Evolutionary conservation across 2,113 vertebrate genomes (phyloP).

Genomic region (Seriola aureovittata): DNA sequence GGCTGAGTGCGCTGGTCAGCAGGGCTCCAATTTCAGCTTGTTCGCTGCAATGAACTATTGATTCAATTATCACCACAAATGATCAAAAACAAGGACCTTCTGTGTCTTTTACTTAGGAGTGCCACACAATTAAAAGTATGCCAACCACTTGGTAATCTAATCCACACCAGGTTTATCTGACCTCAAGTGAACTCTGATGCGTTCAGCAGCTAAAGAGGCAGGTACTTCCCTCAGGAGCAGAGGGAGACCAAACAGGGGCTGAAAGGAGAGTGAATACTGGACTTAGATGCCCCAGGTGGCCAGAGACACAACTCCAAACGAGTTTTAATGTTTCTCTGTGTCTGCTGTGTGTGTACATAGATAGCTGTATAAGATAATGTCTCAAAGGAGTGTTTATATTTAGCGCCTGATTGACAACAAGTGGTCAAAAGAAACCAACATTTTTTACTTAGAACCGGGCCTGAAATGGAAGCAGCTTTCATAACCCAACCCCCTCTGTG

Average conservation of each 20-base stretch:
- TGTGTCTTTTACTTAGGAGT: slow-evolving; percentile 4
- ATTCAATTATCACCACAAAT: slow-evolving; percentile 18
- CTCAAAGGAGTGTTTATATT: not conserved
- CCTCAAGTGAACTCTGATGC: slow-evolving; percentile 1
- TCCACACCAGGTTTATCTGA: slow-evolving; percentile 2
- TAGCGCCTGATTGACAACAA: too few relatives aligned
- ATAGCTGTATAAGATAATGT: not conserved
- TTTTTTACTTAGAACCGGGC: not conserved
- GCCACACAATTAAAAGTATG: not conserved
- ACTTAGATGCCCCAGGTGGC: too few relatives aligned
- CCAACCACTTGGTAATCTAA: slow-evolving; percentile 16
- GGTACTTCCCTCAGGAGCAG: too few relatives aligned
- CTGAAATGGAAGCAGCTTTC: not conserved
- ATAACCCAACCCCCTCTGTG: not conserved
- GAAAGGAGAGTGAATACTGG: too few relatives aligned
- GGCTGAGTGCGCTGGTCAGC: slow-evolving; percentile 3
- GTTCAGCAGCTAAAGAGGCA: too few relatives aligned
- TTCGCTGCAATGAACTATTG: slow-evolving; percentile 11
- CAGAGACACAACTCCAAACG: too few relatives aligned
- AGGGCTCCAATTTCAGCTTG: slow-evolving; percentile 1
- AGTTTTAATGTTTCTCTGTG: not conserved
- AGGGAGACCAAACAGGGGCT: too few relatives aligned
- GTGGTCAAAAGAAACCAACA: too few relatives aligned
- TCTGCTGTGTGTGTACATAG: not conserved
- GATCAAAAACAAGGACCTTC: not conserved